Evolutionary conservation across 2,113 vertebrate species (phyloP), one percentile per base, ranked within the genome.

Genomic region (Pogona vitticeps): DNA sequence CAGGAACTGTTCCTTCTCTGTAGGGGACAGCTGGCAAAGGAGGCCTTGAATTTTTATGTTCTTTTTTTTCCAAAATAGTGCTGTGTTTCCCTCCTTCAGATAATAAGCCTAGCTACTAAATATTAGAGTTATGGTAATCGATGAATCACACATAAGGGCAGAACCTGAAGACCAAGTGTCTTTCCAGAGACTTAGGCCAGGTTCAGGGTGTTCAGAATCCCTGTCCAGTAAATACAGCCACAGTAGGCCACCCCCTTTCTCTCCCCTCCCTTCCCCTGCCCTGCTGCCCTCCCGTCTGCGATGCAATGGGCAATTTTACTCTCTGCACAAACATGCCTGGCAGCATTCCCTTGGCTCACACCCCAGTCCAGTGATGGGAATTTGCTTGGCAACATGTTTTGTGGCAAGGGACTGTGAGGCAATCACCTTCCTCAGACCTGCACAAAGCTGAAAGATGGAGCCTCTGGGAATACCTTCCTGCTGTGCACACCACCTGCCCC

Each of bases 91-190:
- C 86, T 76, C 80, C 15, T 82, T 73, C 85, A 15, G 20, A 81
- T 17, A 33, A 85, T n/a, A 82, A 76, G 82, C 88, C 92, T 3
- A 75, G 59, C 80, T 88, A 82, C 93, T 91, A 91, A 95, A 93
- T 91, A 82, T 80, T 88, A 59, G 85, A 61, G 33, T 88, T 88
- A 83, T 91, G 93, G 90, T 71, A 80, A 92, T 91, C 40, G 52
- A 85, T 92, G 94, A 94, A 91, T 93, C 94, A 91, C 91, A 23
- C 82, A 72, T 2, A 80, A 90, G 90, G 21, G 65, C 71, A 88
- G 15, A 26, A 31, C 26, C 87, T 42, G 83, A 85, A 40, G 88
- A 18, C 72, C 18, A 80, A 0, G 17, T 21, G 58, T 0, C 87
- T 84, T 93, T 36, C 91, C 84, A 88, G 88, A 7, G 80, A 77